These are phyloP conservation scores for Sarotherodon lohbergeri DNA, from an alignment of 2,113 vertebrate species.

Conservation along the genomic window DNA sequence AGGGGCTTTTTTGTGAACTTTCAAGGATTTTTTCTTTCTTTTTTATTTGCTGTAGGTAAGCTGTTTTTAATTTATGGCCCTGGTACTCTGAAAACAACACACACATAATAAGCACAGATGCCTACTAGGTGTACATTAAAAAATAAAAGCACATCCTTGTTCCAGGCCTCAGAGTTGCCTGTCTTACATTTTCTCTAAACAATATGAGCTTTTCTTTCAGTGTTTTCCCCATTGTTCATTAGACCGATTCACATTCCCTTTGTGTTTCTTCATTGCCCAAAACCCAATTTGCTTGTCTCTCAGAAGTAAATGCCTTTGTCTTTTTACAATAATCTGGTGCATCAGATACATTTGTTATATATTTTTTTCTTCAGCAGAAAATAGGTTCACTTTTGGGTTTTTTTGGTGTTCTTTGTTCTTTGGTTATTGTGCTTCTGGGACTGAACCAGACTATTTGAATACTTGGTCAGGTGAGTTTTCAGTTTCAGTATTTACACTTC, in stretches of 20 bases:
- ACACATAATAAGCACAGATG: not conserved
- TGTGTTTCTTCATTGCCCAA: not conserved
- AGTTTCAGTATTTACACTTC: not conserved
- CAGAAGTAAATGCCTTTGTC: not conserved
- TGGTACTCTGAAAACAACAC: not conserved
- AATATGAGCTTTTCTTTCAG: not conserved
- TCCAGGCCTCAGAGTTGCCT: not conserved
- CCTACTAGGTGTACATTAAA: not conserved
- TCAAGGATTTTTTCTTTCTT: not conserved
- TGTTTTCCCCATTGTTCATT: not conserved
- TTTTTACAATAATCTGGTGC: not conserved
- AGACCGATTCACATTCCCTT: not conserved
- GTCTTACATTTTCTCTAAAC: not conserved
- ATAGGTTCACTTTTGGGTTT: fast-evolving
- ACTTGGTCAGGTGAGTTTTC: not conserved
- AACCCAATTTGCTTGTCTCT: not conserved
- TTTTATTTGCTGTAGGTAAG: not conserved
- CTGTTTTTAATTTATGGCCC: not conserved
- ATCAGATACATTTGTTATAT: not conserved
- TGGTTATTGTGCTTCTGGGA: not conserved
- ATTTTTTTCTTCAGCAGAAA: not conserved
- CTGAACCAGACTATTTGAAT: not conserved
- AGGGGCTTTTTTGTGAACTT: not conserved
- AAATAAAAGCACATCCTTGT: not conserved
- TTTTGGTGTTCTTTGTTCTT: not conserved